Base-by-base conservation (phyloP, 2,797 vertebrate genomes). In the Myotis vivesi region DNA sequence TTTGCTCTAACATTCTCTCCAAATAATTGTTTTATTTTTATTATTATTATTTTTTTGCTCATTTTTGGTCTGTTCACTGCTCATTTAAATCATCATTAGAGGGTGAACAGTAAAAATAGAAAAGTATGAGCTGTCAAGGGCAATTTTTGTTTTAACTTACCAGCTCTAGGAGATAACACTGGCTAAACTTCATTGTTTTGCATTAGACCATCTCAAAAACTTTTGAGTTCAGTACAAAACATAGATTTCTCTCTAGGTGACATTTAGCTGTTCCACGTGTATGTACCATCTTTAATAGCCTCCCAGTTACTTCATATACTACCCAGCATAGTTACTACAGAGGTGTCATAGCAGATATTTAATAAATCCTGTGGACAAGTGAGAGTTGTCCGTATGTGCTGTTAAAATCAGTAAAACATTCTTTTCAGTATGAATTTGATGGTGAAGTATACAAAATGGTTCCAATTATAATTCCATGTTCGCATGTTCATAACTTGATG, bases 401-500 rank as follows among this genome's bases (percentile, higher is more conserved):
- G 82, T 96, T 83, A 87, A 89, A 94, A 96, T 86, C 84, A 76
- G 9, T 59, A 89, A 92, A 91, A 80, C 64, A 77, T 81, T 91
- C 76, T 85, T 85, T 93, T 91, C 88, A 73, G 23, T 64, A 90
- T 80, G 84, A 95, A 94, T 80, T 96, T 93, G 86, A 95, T 94
- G 93, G 72, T 64, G 68, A 93, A 96, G 64, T 92, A 94, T 96
- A 91, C 88, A 96, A 94, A 97, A 97, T 97, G 96, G 96, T 97
- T 97, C 96, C 82, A 97, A 97, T 97, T 97, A 97, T 95, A 93
- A 96, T 93, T 94, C 69, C 87, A 93, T 96, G 95, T 93, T 96
- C 89, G 85, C 89, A 94, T 96, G 91, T 94, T 97, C 96, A 96
- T 95, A 92, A 96, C 84, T 97, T 86, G 44, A 91, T 94, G 92